Percentiles rank a stretch among this genome's conserved stretches.
Conservation (phyloP, 2,888 invertebrate genomes). For the Synergus japonicus region DNA sequence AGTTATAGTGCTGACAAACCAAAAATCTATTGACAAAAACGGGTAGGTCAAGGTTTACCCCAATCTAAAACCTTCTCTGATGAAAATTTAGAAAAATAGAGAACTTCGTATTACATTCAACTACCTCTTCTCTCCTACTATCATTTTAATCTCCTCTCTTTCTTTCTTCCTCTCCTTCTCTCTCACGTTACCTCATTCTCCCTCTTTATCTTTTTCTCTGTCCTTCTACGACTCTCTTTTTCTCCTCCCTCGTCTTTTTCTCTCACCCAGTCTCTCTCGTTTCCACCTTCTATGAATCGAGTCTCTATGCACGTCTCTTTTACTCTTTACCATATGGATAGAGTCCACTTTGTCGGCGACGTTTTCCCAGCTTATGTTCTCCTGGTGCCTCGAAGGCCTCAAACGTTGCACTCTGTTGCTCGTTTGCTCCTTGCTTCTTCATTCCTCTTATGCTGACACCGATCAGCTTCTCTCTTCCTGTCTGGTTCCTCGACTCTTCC, state of each 20-base stretch:
- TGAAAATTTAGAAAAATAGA: no score
- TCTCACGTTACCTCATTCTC: constrained; percentile 42
- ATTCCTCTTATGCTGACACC: constrained; percentile 55
- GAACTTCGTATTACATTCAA: no score
- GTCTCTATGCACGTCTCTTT: constrained; percentile 49
- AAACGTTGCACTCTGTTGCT: constrained; percentile 76
- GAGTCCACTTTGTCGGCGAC: constrained; percentile 64
- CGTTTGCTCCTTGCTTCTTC: constrained; percentile 63
- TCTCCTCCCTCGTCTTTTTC: constrained; percentile 50
- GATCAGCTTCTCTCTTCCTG: constrained; percentile 46
- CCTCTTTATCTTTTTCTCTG: constrained; percentile 40
- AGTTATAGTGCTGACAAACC: no score
- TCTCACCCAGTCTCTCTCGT: constrained; percentile 47
- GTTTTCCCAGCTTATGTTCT: constrained; percentile 67
- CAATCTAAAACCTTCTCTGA: no score
- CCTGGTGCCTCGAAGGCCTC: constrained; percentile 74
- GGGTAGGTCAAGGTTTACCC: no score
- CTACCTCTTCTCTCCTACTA: neutral
- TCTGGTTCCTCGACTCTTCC: constrained; percentile 36
- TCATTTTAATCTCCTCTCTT: constrained; percentile 44
- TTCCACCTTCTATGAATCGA: constrained; percentile 45
- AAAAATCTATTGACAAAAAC: no score
- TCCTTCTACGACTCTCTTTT: constrained; percentile 42
- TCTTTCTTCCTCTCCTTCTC: constrained; percentile 48
- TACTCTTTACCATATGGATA: constrained; percentile 54